These are phyloP conservation scores for Apolygus lucorum DNA, from an alignment of 1,140 invertebrate species.

Conservation along the genomic window DNA sequence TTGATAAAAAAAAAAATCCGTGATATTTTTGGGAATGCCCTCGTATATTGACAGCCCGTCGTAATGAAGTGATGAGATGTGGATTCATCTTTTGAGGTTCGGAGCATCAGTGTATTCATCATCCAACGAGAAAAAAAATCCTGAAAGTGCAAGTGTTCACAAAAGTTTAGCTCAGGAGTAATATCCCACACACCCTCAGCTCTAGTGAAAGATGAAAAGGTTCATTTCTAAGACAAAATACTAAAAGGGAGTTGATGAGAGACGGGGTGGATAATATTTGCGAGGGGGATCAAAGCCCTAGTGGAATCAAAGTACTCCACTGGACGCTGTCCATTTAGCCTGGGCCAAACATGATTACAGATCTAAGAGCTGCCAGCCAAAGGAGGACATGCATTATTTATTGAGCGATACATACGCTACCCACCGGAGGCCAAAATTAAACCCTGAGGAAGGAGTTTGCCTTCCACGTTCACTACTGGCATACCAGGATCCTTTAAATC, in stretches of 20 bases:
- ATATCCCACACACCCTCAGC: neutral
- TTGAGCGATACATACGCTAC: conserved; percentile 25
- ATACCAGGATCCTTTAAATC: too few species aligned
- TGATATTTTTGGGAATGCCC: neutral
- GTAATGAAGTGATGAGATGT: neutral
- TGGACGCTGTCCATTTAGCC: conserved; percentile 27
- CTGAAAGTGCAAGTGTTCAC: neutral
- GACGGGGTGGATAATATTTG: conserved; percentile 26
- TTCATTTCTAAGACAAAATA: conserved; percentile 23
- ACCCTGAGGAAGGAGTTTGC: conserved; percentile 14
- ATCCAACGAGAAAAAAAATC: neutral
- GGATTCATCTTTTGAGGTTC: neutral
- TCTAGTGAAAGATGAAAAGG: conserved; percentile 15
- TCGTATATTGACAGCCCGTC: neutral
- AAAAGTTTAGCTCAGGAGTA: neutral
- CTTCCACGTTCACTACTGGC: conserved; percentile 2
- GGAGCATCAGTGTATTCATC: too few species aligned
- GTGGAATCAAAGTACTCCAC: conserved; percentile 22
- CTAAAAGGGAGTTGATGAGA: conserved; percentile 23
- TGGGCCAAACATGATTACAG: conserved; percentile 26
- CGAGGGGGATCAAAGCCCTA: conserved; percentile 23
- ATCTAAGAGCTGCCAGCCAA: conserved; percentile 26
- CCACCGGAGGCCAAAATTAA: conserved; percentile 20
- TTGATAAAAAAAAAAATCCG: neutral
- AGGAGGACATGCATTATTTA: conserved; percentile 29